Evolutionary conservation across 2,797 vertebrate species (phyloP).

Genomic region (Hylomyscus alleni): DNA sequence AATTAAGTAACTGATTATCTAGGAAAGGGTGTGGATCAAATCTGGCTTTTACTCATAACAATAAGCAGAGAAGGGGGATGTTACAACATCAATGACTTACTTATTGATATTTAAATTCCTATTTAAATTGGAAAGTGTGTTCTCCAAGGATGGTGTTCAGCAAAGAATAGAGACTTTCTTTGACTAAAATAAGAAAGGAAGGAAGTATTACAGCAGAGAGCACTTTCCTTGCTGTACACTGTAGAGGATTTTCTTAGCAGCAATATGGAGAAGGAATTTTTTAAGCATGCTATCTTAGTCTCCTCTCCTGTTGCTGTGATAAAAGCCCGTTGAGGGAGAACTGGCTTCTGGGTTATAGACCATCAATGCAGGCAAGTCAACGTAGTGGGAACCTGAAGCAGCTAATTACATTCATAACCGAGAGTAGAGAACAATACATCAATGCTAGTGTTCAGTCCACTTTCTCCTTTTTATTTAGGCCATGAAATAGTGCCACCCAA

Average conservation of each 20-base stretch:
- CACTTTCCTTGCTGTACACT: fast-evolving
- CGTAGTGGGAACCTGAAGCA: neutral
- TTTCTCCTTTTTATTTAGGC: neutral
- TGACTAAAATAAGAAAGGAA: slow-evolving; percentile 30
- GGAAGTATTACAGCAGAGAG: neutral
- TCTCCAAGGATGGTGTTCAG: neutral
- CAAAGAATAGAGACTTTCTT: neutral
- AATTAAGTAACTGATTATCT: neutral
- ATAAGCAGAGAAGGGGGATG: too few species aligned
- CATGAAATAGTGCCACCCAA: neutral
- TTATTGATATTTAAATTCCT: neutral
- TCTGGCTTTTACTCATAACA: neutral
- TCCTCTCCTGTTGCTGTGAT: neutral
- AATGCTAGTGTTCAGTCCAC: too few species aligned
- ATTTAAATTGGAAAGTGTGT: neutral
- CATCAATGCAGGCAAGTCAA: neutral
- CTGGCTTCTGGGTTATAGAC: neutral
- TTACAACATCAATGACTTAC: neutral
- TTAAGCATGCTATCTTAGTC: neutral
- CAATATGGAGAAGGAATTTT: neutral
- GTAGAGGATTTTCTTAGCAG: neutral
- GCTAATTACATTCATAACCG: too few species aligned
- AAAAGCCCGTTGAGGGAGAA: neutral
- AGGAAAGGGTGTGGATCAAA: too few species aligned
- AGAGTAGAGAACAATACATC: neutral